Evolutionary conservation across 2,797 vertebrate species (phyloP).

Genomic region (Halcyon badia): DNA sequence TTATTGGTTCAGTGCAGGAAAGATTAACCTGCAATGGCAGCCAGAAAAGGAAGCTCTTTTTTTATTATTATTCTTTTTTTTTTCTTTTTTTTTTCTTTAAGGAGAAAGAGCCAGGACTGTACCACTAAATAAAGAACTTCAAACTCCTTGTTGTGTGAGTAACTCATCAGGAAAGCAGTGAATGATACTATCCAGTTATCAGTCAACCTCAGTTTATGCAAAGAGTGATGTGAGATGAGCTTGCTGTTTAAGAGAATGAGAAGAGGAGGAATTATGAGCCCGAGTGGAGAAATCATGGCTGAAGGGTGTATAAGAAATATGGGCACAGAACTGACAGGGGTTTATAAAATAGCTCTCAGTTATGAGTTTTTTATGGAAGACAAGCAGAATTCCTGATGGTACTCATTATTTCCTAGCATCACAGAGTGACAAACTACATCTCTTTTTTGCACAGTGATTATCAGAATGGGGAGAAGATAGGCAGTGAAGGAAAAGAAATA

Average conservation of each 20-base stretch:
- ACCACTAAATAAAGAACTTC: background rate
- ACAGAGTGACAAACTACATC: background rate
- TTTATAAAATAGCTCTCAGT: constrained; percentile 12
- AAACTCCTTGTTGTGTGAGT: background rate
- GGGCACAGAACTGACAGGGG: background rate
- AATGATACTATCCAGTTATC: background rate
- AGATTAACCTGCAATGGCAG: background rate
- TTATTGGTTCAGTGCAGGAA: background rate
- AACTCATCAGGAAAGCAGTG: background rate
- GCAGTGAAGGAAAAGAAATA: background rate
- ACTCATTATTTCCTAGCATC: constrained; percentile 19
- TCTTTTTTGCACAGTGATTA: background rate
- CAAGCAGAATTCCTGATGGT: constrained; percentile 1
- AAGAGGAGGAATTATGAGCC: constrained; percentile 10
- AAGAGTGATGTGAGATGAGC: background rate
- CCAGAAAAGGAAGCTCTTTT: background rate
- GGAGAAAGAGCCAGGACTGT: background rate
- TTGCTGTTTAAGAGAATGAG: background rate
- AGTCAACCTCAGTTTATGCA: background rate
- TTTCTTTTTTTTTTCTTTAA: background rate
- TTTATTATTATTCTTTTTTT: too few species aligned
- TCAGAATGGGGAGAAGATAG: background rate
- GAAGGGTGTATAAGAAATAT: background rate
- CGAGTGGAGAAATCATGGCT: background rate
- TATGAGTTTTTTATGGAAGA: background rate